These are phyloP conservation scores for Drosophila ambigua DNA, from an alignment of 1,140 invertebrate species.

Conservation along the genomic window DNA sequence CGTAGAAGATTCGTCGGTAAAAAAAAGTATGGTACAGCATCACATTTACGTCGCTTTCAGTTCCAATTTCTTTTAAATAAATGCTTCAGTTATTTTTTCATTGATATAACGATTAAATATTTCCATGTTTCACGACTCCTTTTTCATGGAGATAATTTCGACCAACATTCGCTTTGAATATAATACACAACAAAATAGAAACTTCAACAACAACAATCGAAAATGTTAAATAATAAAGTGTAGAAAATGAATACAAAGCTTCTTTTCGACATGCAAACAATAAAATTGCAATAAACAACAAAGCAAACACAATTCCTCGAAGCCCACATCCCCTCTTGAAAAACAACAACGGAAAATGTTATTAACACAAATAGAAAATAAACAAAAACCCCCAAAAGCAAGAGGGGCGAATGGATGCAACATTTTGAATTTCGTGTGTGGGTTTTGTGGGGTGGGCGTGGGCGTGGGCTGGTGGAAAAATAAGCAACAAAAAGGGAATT, in stretches of 20 bases:
- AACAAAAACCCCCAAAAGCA: constrained; percentile 29
- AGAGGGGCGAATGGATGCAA: background rate
- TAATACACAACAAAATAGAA: constrained; percentile 21
- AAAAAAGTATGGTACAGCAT: too few relatives aligned
- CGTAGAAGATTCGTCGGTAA: too few relatives aligned
- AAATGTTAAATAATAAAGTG: constrained; percentile 62
- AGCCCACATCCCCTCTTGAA: constrained; percentile 5
- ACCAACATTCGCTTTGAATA: constrained; percentile 5
- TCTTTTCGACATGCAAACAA: constrained; percentile 56
- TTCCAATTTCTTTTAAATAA: too few relatives aligned
- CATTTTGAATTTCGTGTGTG: constrained; percentile 40
- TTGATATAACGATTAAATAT: too few relatives aligned
- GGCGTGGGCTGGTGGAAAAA: constrained; percentile 21
- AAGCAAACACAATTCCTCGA: constrained; percentile 38
- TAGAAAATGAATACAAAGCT: constrained; percentile 50
- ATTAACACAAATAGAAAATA: constrained; percentile 63
- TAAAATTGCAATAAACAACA: constrained; percentile 59
- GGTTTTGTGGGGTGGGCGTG: constrained; percentile 17
- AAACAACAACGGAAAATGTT: constrained; percentile 37
- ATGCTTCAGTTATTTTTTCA: too few relatives aligned
- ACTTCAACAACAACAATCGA: constrained; percentile 2
- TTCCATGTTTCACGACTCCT: background rate
- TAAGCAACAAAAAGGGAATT: constrained; percentile 66
- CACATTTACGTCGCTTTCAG: too few relatives aligned
- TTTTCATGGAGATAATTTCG: constrained; percentile 14